A percentile compares a stretch with the other conserved stretches of the same genome.
Conservation (phyloP, 1,140 invertebrate species). For the Acyrthosiphon pisum region DNA sequence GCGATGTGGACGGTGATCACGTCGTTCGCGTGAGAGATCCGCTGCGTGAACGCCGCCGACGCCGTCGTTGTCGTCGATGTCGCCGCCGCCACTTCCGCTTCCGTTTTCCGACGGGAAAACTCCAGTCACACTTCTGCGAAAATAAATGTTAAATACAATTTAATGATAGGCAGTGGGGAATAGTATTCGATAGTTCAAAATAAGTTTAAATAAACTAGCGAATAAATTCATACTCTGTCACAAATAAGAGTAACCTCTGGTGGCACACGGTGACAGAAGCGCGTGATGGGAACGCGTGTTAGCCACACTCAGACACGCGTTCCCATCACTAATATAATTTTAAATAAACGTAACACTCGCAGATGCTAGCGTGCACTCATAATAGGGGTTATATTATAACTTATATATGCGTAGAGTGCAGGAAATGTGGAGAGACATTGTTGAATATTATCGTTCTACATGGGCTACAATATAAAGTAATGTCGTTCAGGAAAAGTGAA, state of each 20-base stretch:
- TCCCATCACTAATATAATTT: too few species aligned
- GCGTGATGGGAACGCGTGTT: too few species aligned
- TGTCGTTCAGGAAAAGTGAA: neutral
- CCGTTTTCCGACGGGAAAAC: neutral
- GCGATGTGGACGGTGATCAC: neutral
- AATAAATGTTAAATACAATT: neutral
- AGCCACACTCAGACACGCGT: too few species aligned
- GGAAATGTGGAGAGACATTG: neutral
- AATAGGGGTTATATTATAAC: neutral
- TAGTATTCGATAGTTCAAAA: neutral
- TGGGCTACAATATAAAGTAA: neutral
- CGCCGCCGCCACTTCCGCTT: neutral
- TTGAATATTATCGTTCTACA: neutral
- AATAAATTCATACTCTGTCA: too few species aligned
- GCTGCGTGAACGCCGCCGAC: constrained; percentile 70
- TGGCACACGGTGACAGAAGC: too few species aligned
- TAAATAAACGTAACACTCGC: neutral
- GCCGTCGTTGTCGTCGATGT: constrained; percentile 72
- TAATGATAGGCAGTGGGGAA: neutral
- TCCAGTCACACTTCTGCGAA: neutral
- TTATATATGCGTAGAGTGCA: neutral
- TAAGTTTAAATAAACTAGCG: too few species aligned
- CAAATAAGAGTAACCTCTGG: too few species aligned
- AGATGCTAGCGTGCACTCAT: neutral
- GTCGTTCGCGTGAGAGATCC: constrained; percentile 60